These are phyloP conservation scores for Neomonachus schauinslandi DNA, from an alignment of 2,113 vertebrate genomes.

Conservation along the genomic window DNA sequence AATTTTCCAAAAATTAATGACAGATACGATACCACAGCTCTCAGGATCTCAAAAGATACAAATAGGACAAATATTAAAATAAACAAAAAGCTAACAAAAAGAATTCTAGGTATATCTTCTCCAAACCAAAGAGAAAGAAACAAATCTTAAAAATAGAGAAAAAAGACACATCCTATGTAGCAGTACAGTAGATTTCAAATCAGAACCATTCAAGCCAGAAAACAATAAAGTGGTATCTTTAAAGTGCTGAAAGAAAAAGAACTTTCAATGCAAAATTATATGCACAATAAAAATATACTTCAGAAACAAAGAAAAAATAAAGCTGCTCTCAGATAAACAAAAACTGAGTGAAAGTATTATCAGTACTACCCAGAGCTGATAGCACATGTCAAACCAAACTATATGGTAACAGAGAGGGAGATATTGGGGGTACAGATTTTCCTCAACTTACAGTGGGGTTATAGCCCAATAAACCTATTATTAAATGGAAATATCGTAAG, in stretches of 20 bases:
- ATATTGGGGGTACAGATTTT: neutral
- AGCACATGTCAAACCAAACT: neutral
- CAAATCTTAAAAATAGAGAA: neutral
- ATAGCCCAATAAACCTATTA: neutral
- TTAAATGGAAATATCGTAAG: neutral
- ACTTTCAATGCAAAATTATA: neutral
- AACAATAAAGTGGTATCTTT: neutral
- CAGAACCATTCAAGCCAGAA: neutral
- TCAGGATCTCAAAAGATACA: neutral
- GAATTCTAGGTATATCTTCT: neutral
- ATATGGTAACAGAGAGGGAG: neutral
- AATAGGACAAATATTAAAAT: neutral
- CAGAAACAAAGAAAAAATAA: neutral
- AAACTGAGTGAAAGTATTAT: neutral
- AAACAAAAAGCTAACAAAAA: neutral
- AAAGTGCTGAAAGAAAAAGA: neutral
- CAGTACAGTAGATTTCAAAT: neutral
- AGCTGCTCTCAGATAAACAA: neutral
- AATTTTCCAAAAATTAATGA: neutral
- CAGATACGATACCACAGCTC: neutral
- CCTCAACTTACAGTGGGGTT: neutral
- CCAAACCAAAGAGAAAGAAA: neutral
- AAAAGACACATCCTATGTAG: neutral
- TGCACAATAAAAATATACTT: neutral
- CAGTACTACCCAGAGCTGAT: neutral